Evolutionary conservation across 2,797 vertebrate genomes (phyloP).

Genomic region (Sphaeramia orbicularis): DNA sequence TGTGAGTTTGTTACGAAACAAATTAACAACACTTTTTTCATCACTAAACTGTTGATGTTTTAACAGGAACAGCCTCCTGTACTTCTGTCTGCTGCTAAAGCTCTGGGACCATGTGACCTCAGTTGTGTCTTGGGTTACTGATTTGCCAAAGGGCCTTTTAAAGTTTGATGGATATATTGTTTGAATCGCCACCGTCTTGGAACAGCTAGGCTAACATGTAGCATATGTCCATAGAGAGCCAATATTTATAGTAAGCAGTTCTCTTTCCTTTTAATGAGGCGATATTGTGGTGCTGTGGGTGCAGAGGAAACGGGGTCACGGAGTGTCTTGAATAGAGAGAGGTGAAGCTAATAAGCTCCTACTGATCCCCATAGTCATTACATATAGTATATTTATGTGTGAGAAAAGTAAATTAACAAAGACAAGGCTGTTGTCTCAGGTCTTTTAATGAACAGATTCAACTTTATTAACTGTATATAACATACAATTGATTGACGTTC

Average conservation of each 20-base stretch:
- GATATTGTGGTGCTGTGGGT: slow-evolving; percentile 4
- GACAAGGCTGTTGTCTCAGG: background rate
- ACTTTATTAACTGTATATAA: background rate
- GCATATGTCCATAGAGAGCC: slow-evolving; percentile 52
- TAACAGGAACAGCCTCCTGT: background rate
- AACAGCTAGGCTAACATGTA: slow-evolving; percentile 34
- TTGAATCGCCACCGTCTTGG: slow-evolving; percentile 28
- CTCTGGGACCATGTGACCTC: slow-evolving; percentile 11
- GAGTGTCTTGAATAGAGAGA: slow-evolving; percentile 1
- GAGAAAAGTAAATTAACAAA: slow-evolving; percentile 1
- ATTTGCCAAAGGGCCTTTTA: slow-evolving; percentile 23
- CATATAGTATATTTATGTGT: background rate
- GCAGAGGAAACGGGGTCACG: slow-evolving; percentile 24
- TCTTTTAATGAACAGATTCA: background rate
- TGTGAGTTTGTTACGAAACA: no score
- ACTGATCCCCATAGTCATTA: background rate
- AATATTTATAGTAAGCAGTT: slow-evolving; percentile 67
- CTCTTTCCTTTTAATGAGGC: slow-evolving; percentile 48
- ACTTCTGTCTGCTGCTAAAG: background rate
- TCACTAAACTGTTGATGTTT: background rate
- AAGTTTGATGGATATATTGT: slow-evolving; percentile 64
- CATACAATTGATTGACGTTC: no score
- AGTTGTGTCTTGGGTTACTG: slow-evolving; percentile 49
- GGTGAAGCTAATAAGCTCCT: slow-evolving; percentile 4
- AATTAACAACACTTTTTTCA: no score